phyloP scores from a whole-genome alignment of 2,797 vertebrate species.

The Tamandua tetradactyla region DNA sequence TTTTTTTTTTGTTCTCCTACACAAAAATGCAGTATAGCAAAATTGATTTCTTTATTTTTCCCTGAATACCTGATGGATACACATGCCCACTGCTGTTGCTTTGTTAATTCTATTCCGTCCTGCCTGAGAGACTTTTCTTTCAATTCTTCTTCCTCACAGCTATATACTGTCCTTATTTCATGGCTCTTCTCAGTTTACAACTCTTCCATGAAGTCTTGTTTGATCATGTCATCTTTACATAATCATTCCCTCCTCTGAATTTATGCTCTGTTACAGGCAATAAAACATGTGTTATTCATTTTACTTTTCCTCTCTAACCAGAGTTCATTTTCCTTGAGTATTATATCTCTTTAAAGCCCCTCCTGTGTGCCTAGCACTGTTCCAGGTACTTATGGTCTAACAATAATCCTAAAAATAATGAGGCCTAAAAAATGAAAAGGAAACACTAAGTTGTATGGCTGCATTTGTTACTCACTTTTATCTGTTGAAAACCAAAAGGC shows the following conservation, averaged over 20 bases:
- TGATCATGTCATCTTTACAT: background rate
- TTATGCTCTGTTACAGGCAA: background rate
- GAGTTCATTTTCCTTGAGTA: background rate
- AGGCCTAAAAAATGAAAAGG: constrained; percentile 15
- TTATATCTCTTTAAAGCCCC: background rate
- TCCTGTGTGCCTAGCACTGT: too few species aligned
- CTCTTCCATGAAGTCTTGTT: background rate
- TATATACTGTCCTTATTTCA: background rate
- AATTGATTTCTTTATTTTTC: background rate
- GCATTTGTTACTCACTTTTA: background rate
- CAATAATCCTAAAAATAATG: background rate
- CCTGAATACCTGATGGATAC: background rate
- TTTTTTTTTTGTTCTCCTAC: background rate
- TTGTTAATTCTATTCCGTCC: background rate
- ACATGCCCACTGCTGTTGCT: background rate
- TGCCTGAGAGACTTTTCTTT: background rate
- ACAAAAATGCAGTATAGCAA: background rate
- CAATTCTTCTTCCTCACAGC: background rate
- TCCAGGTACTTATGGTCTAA: background rate
- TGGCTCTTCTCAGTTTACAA: background rate
- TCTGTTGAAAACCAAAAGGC: background rate
- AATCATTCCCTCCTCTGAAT: background rate
- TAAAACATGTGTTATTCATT: background rate
- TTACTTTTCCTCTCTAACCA: background rate
- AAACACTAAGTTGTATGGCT: background rate